Percentiles rank a stretch among this genome's conserved stretches.
phyloP scores from a whole-genome alignment of 2,888 invertebrate genomes.

The Tenthredo distinguenda region DNA sequence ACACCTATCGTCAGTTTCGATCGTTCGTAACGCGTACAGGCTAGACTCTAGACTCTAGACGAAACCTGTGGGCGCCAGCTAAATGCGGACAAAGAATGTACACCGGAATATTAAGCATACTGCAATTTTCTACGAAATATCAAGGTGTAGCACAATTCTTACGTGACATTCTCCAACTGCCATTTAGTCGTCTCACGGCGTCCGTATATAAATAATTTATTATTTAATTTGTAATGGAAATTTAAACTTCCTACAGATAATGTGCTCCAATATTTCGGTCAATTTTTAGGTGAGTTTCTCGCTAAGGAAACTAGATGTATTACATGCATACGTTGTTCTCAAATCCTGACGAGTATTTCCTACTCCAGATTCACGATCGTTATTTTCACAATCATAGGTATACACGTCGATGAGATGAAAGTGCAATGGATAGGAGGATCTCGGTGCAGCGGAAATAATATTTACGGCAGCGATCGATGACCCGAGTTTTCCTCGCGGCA shows the following conservation, averaged over 20 bases:
- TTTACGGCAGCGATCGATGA: constrained; percentile 20
- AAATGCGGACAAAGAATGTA: background rate
- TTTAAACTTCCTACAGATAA: background rate
- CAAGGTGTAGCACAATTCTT: background rate
- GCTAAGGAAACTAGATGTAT: background rate
- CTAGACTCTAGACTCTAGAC: background rate
- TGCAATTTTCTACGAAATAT: background rate
- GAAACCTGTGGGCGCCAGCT: background rate
- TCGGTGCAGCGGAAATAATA: background rate
- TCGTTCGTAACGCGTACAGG: background rate
- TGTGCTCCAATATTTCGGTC: background rate
- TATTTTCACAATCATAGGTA: background rate
- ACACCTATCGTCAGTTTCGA: constrained; percentile 1
- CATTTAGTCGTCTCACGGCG: background rate
- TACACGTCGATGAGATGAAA: background rate
- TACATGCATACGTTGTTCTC: background rate
- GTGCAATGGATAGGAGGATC: background rate
- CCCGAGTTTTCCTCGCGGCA: background rate
- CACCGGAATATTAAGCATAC: background rate
- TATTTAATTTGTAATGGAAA: background rate
- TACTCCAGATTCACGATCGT: background rate
- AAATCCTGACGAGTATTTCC: background rate
- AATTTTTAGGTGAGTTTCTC: background rate
- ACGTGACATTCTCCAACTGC: background rate
- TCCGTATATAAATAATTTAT: background rate